phyloP scores from a whole-genome alignment of 2,797 vertebrate species.

The Alexandromys oeconomus region DNA sequence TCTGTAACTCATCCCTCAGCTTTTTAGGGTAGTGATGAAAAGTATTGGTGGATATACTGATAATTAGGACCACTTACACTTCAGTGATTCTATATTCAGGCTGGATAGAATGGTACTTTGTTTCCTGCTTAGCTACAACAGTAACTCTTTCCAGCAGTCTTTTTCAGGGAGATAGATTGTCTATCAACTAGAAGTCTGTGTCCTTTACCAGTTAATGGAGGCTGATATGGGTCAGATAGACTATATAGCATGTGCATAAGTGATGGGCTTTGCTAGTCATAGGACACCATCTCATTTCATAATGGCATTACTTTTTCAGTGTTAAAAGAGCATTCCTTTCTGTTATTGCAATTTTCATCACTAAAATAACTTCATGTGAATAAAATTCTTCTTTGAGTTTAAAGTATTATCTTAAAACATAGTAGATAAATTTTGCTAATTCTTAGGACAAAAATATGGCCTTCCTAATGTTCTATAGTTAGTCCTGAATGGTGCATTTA shows the following conservation, averaged over 20 bases:
- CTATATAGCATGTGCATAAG: not conserved
- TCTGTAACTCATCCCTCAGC: not conserved
- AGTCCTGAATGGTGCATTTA: constrained; percentile 19
- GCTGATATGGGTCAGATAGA: not conserved
- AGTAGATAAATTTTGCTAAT: not conserved
- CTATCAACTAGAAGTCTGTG: not conserved
- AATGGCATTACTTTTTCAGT: not conserved
- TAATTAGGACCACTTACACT: not conserved
- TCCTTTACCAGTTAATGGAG: not conserved
- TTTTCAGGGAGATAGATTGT: not conserved
- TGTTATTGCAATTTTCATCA: not conserved
- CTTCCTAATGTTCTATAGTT: not conserved
- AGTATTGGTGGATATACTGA: not conserved
- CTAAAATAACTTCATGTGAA: not conserved
- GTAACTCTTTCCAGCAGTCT: not conserved
- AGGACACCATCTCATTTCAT: not conserved
- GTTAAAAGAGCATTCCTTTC: constrained; percentile 1
- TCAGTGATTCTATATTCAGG: not conserved
- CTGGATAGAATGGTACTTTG: not conserved
- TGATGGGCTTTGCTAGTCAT: not conserved
- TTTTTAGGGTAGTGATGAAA: not conserved
- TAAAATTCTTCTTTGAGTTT: not conserved
- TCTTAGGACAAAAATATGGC: not conserved
- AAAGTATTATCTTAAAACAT: not conserved
- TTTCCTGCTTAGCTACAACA: not conserved